These are phyloP conservation scores for Drosophila arizonae DNA, from an alignment of 1,140 invertebrate genomes.

Conservation along the genomic window DNA sequence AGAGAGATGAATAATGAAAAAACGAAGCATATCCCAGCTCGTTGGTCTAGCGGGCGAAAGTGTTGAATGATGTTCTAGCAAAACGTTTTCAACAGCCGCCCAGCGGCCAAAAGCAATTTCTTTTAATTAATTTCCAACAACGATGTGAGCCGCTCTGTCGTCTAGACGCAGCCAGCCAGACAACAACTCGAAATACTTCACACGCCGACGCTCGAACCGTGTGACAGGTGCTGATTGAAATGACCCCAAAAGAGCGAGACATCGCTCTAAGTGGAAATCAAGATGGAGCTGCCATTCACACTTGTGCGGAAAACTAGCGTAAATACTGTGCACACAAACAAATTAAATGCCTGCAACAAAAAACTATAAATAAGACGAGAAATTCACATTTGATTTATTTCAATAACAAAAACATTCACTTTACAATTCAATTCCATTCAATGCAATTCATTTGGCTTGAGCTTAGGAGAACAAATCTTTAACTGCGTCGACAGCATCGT, in stretches of 20 bases:
- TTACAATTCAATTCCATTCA: background rate
- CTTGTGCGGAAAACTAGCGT: slow-evolving; percentile 18
- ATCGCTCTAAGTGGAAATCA: slow-evolving; percentile 25
- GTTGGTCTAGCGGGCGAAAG: slow-evolving; percentile 52
- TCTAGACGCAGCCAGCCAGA: slow-evolving; percentile 33
- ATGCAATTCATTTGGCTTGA: background rate
- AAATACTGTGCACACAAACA: slow-evolving; percentile 4
- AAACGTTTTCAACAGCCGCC: slow-evolving; percentile 40
- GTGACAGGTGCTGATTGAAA: slow-evolving; percentile 77
- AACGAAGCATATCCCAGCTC: background rate
- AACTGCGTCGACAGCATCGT: slow-evolving; percentile 33
- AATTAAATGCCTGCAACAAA: background rate
- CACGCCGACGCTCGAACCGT: slow-evolving; percentile 60
- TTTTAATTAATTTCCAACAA: slow-evolving; percentile 76
- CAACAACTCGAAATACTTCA: slow-evolving; percentile 41
- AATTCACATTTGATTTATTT: slow-evolving; percentile 1
- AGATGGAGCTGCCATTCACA: slow-evolving; percentile 59
- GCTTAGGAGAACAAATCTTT: slow-evolving; percentile 33
- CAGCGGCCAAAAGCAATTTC: slow-evolving; percentile 61
- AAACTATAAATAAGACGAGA: background rate
- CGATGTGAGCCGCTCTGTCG: slow-evolving; percentile 12
- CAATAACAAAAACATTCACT: background rate
- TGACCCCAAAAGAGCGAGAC: slow-evolving; percentile 64
- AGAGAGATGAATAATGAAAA: background rate
- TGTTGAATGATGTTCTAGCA: slow-evolving; percentile 60